Conservation (phyloP, 92 coral and sea anemone species). For the Epizoanthus stellaris region DNA sequence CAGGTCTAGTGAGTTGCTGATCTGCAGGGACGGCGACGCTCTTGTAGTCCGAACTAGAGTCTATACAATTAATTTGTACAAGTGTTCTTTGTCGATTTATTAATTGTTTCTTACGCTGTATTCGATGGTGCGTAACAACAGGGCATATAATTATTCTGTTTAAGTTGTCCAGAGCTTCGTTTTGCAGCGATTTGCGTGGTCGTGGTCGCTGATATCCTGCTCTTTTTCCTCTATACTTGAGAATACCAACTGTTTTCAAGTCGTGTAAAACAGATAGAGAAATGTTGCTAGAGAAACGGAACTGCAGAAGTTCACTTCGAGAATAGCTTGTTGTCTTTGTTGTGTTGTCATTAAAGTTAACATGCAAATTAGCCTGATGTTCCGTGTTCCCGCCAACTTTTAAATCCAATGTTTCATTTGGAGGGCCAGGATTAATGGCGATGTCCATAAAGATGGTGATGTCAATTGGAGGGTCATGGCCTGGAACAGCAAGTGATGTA, state of each 20-base stretch:
- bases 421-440: constrained; percentile 27
- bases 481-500: constrained; percentile 20
- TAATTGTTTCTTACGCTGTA: constrained; percentile 24
- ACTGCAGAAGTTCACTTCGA: constrained; percentile 24
- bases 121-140: constrained; percentile 25
- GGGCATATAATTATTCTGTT: constrained; percentile 12
- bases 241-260: constrained; percentile 19
- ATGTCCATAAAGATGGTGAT: constrained; percentile 19
- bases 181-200: constrained; percentile 18
- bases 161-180: constrained; percentile 24
- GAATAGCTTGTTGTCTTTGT: constrained; percentile 21
- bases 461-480: constrained; percentile 27
- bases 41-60: constrained; percentile 12
- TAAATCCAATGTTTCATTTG: constrained; percentile 14
- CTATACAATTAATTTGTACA: constrained; percentile 11
- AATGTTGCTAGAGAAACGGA: constrained; percentile 31
- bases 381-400: constrained; percentile 26
- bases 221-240: constrained; percentile 27
- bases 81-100: constrained; percentile 19
- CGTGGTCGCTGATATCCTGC: constrained; percentile 29
- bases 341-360: constrained; percentile 26
- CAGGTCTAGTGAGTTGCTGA: too few species aligned
- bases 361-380: constrained; percentile 28
- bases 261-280: constrained; percentile 19
- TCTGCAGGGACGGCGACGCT: not conserved